Percentiles rank a stretch among this genome's conserved stretches.
Conservation (phyloP, 2,113 vertebrate species). For the Microcebus griseorufus region DNA sequence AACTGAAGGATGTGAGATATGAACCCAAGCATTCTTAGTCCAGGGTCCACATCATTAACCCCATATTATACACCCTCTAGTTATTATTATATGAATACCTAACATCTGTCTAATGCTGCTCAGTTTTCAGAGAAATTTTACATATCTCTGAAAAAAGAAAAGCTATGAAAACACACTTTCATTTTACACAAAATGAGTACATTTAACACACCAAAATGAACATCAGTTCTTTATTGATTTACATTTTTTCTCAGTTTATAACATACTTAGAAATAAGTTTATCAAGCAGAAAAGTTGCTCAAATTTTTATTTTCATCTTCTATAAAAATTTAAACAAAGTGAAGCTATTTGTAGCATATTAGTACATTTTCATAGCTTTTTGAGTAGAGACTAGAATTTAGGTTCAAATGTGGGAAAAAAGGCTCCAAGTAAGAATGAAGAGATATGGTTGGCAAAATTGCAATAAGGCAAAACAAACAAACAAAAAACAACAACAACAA, state of each 20-base stretch:
- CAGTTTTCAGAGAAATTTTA: not conserved
- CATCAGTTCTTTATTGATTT: conserved; percentile 20
- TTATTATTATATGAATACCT: not conserved
- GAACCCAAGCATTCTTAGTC: not conserved
- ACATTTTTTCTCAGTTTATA: conserved; percentile 54
- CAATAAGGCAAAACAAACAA: not conserved
- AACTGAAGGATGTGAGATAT: not conserved
- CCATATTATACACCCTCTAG: not conserved
- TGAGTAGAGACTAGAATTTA: conserved; percentile 1
- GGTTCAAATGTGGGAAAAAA: conserved; percentile 50
- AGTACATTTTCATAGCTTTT: not conserved
- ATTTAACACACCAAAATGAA: conserved; percentile 54
- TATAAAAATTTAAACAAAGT: not conserved
- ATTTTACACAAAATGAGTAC: not conserved
- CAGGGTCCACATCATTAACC: not conserved
- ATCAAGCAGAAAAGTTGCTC: conserved; percentile 31
- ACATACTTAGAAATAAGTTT: conserved; percentile 63
- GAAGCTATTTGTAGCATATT: not conserved
- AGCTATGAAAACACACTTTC: not conserved
- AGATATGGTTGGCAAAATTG: conserved; percentile 53
- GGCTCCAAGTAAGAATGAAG: conserved; percentile 43
- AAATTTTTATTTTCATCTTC: not conserved
- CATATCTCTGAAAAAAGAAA: conserved; percentile 11
- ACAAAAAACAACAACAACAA: no score
- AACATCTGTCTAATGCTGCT: not conserved